A percentile compares a stretch with the other conserved stretches of the same genome.
Evolutionary conservation across 2,888 invertebrate genomes (phyloP).

Genomic region (Laothoe populi): DNA sequence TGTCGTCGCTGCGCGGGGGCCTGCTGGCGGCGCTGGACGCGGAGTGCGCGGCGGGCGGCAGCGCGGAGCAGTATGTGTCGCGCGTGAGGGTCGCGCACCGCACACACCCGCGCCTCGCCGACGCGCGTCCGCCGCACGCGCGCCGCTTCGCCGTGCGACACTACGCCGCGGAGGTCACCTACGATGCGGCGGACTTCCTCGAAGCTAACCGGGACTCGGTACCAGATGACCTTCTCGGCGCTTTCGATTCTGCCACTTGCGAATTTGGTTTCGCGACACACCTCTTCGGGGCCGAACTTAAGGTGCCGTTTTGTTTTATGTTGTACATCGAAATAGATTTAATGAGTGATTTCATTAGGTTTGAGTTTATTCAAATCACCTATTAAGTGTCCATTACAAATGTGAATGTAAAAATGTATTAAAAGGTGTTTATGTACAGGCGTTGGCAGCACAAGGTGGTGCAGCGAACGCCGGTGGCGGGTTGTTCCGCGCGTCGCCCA

Average conservation of each 20-base stretch:
- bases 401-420: neutral
- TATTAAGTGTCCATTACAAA: neutral
- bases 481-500: constrained; percentile 95
- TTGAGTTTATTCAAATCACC: neutral
- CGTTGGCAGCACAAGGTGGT: constrained; percentile 85
- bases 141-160: constrained; percentile 95
- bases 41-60: constrained; percentile 94
- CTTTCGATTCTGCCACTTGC: constrained; percentile 96
- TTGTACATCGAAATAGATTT: neutral
- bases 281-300: constrained; percentile 96
- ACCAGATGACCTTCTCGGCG: constrained; percentile 95
- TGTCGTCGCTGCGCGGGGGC: constrained; percentile 96
- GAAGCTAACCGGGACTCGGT: constrained; percentile 96
- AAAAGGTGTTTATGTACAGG: constrained; percentile 52
- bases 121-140: constrained; percentile 91
- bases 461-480: constrained; percentile 85
- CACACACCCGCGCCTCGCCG: constrained; percentile 92
- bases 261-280: constrained; percentile 99
- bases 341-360: no score
- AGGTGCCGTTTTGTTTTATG: constrained; percentile 60
- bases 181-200: constrained; percentile 95
- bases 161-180: constrained; percentile 90
- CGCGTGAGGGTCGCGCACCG: constrained; percentile 67
- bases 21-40: constrained; percentile 96
- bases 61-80: constrained; percentile 78